These are phyloP conservation scores for Holothuria leucospilota DNA, from an alignment of 53 echinoderm and acorn worm species.

Conservation along the genomic window DNA sequence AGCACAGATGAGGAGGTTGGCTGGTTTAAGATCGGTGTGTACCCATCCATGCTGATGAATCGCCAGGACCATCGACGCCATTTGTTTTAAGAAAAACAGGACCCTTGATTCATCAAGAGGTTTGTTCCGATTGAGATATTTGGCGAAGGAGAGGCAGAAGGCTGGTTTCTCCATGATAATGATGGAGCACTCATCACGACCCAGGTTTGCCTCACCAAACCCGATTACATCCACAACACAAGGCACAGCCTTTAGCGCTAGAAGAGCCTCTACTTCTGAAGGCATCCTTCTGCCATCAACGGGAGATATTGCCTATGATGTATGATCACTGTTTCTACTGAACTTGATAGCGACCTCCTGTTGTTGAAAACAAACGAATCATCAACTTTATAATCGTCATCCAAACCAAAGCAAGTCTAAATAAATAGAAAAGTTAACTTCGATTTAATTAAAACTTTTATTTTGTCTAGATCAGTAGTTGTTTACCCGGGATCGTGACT, in stretches of 20 bases:
- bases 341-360: constrained; percentile 41
- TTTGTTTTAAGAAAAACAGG: background rate
- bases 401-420: too few species aligned
- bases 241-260: background rate
- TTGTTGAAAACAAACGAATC: background rate
- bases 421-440: too few species aligned
- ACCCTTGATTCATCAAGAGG: background rate
- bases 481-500: too few species aligned
- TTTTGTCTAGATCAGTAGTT: too few species aligned
- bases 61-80: background rate
- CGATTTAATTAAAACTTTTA: too few species aligned
- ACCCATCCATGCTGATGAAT: constrained; percentile 29
- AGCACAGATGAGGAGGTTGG: constrained; percentile 15
- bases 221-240: constrained; percentile 35
- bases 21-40: constrained; percentile 13
- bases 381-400: too few species aligned
- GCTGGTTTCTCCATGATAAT: constrained; percentile 31
- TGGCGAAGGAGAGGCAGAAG: constrained; percentile 13
- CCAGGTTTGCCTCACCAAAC: background rate
- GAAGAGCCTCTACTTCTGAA: background rate
- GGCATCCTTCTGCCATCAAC: background rate
- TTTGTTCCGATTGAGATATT: background rate
- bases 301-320: background rate
- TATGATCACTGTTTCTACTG: background rate
- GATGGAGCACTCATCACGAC: background rate